A percentile compares a stretch with the other conserved stretches of the same genome.
phyloP scores from a whole-genome alignment of 2,113 vertebrate genomes.

The Salminus brasiliensis region DNA sequence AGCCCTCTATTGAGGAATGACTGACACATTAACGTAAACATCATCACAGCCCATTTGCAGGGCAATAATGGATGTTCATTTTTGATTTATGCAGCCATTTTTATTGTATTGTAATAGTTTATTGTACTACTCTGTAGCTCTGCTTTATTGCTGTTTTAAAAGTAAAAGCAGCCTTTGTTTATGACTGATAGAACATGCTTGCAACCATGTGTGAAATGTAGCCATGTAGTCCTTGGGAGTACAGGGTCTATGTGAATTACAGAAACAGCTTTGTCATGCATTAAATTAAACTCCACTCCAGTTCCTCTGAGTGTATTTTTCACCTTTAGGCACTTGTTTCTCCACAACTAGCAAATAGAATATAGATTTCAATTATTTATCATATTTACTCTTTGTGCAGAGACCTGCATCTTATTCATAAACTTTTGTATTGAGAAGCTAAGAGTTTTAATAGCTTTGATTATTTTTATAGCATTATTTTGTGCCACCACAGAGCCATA shows the following conservation, averaged over 20 bases:
- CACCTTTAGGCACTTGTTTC: slow-evolving; percentile 1
- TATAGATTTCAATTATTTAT: slow-evolving; percentile 3
- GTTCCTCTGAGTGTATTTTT: neutral
- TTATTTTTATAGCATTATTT: neutral
- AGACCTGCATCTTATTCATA: neutral
- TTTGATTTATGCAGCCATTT: neutral
- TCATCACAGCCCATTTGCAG: neutral
- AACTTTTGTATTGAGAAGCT: neutral
- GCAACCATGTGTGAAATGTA: slow-evolving; percentile 25
- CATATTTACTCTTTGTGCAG: neutral
- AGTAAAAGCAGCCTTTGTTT: neutral
- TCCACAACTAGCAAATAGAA: neutral
- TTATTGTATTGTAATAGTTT: neutral
- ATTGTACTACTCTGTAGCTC: neutral
- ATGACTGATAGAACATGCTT: slow-evolving; percentile 10
- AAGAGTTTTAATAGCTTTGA: neutral
- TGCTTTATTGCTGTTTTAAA: neutral
- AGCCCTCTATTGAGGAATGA: neutral
- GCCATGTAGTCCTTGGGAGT: slow-evolving; percentile 24
- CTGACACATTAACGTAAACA: neutral
- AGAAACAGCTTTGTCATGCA: slow-evolving; percentile 37
- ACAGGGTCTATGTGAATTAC: slow-evolving; percentile 5
- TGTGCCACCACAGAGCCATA: neutral
- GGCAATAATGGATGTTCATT: neutral
- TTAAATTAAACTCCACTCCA: slow-evolving; percentile 3